Base-by-base conservation (phyloP, 2,113 vertebrate genomes). In the Spermophilus dauricus region DNA sequence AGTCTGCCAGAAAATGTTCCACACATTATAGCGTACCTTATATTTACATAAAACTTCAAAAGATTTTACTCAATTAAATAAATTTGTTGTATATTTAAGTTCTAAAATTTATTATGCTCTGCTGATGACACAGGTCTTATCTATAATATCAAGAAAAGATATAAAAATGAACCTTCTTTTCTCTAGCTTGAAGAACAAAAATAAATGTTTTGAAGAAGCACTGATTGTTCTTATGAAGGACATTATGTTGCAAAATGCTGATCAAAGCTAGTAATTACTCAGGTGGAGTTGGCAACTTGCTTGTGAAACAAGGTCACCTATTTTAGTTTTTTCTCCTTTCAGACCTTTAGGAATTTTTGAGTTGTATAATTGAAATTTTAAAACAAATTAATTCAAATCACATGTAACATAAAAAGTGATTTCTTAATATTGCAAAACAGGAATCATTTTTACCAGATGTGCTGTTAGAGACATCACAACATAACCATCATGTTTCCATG, bases 341-440 rank as follows among this genome's bases (percentile, higher is more conserved):
- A 96, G 96, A 97, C 96, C 97, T 98, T 98, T 97, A 98, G 97
- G 97, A 98, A 97, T 93, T 98, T 98, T 98, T 94, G 48, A 90
- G 97, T 96, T 95, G 97, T 95, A 97, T 98, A 98, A 98, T 98
- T 98, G 96, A 97, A 98, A 98, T 98, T 97, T 98, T 98, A 97
- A 97, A 98, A 98, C 96, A 94, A 98, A 98, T 98, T 98, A 98
- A 98, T 99, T 99, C 97, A 98, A 97, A 98, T 98, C 98, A 98
- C 97, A 98, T 81, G 97, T 98, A 98, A 97, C 97, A 98, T 97
- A 98, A 98, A 98, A 98, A 97, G 97, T 98, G 95, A 98, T 98
- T 98, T 97, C 87, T 97, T 98, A 98, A 97, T 98, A 98, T 98
- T 98, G 96, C 97, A 97, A 97, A 98, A 97, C 42, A 91, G 92